phyloP scores from a whole-genome alignment of 2,888 invertebrate species.

The Sinelater perroti region DNA sequence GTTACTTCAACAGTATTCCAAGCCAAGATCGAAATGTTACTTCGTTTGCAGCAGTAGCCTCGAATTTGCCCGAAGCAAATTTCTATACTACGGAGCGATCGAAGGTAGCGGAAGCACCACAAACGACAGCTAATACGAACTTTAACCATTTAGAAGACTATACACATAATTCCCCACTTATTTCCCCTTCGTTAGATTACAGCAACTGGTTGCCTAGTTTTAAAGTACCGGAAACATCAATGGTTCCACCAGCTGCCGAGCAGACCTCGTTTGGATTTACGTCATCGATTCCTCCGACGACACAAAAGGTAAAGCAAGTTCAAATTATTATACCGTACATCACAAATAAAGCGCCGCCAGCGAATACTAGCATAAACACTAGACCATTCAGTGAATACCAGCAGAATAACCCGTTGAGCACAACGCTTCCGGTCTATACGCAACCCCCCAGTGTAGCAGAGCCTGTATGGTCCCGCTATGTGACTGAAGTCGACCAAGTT shows the following conservation, averaged over 20 bases:
- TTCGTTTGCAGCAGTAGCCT: too few relatives aligned
- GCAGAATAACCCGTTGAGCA: conserved; percentile 1
- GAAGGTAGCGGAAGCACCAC: too few relatives aligned
- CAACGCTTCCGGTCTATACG: conserved; percentile 48
- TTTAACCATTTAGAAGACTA: too few relatives aligned
- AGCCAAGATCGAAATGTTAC: too few relatives aligned
- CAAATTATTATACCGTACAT: conserved; percentile 87
- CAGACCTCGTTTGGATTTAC: too few relatives aligned
- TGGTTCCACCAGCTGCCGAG: conserved; percentile 46
- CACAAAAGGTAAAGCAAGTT: conserved; percentile 70
- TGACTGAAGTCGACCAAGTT: conserved; percentile 63
- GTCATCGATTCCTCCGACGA: conserved; percentile 44
- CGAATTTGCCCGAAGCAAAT: too few relatives aligned
- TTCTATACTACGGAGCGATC: too few relatives aligned
- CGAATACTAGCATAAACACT: too few relatives aligned
- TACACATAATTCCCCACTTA: background rate
- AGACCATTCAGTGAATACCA: background rate
- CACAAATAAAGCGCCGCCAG: conserved; percentile 60
- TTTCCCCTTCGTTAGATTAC: conserved; percentile 47
- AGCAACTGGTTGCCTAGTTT: conserved; percentile 48
- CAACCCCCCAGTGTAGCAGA: conserved; percentile 50
- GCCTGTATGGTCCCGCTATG: conserved; percentile 55
- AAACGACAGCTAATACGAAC: too few relatives aligned
- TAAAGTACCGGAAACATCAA: conserved; percentile 45
- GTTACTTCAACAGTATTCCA: too few relatives aligned